Conservation (phyloP, 2,797 vertebrate species). For the Decapterus maruadsi region DNA sequence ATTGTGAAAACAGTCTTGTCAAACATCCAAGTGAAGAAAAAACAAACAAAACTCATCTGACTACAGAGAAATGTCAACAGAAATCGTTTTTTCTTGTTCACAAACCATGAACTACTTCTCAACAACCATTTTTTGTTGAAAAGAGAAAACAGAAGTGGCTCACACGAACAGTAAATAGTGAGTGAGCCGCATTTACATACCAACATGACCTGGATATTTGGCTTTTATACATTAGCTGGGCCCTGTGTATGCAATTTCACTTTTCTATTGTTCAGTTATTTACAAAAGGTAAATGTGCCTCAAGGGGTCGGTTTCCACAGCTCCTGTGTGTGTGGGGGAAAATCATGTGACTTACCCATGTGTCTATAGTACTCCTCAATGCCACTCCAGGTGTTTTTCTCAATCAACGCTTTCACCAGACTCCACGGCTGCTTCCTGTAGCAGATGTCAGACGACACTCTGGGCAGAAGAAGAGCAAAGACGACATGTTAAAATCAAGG, state of each 20-base stretch:
- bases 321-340: background rate
- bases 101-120: background rate
- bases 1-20: background rate
- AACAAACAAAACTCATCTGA: background rate
- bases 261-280: background rate
- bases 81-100: too few relatives aligned
- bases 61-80: too few relatives aligned
- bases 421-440: constrained; percentile 96
- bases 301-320: constrained; percentile 14
- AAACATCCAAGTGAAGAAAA: background rate
- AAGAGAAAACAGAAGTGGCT: background rate
- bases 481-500: background rate
- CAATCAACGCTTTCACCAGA: constrained; percentile 92
- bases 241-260: background rate
- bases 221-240: background rate
- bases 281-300: constrained; percentile 4
- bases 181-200: background rate
- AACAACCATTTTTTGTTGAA: background rate
- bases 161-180: background rate
- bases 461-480: constrained; percentile 62
- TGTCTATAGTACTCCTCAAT: constrained; percentile 93
- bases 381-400: constrained; percentile 94
- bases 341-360: constrained; percentile 84
- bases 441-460: constrained; percentile 94
- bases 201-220: constrained; percentile 1